Conservation (phyloP, 2,888 invertebrate genomes). For the Hypomecis punctinalis region DNA sequence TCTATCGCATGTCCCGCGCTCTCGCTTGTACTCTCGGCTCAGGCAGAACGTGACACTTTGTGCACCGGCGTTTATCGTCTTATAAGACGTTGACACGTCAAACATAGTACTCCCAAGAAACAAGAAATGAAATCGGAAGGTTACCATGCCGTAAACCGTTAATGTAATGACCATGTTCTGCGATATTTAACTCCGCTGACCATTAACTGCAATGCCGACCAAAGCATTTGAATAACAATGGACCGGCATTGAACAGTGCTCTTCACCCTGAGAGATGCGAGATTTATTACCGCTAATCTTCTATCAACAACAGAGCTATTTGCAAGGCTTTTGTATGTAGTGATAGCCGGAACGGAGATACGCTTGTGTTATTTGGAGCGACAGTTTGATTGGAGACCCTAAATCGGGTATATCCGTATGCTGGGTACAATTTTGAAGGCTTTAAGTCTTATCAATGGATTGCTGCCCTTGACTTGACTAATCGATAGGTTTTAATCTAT, state of each 20-base stretch:
- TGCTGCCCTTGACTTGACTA: too few relatives aligned
- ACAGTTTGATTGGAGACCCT: not conserved
- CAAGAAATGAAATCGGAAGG: not conserved
- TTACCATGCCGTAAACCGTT: constrained; percentile 6
- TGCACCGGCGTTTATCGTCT: too few relatives aligned
- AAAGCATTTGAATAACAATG: constrained; percentile 29
- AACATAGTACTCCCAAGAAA: not conserved
- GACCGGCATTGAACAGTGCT: constrained; percentile 16
- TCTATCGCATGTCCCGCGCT: too few relatives aligned
- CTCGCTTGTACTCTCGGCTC: too few relatives aligned
- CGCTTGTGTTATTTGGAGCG: not conserved
- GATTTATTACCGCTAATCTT: constrained; percentile 22
- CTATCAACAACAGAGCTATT: constrained; percentile 13
- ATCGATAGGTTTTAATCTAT: too few relatives aligned
- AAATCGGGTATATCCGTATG: not conserved
- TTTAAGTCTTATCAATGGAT: too few relatives aligned
- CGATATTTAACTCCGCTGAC: constrained; percentile 2
- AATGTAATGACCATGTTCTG: constrained; percentile 15
- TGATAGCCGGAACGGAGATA: constrained; percentile 1
- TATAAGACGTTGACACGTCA: too few relatives aligned
- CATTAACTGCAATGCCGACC: constrained; percentile 27
- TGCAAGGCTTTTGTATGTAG: constrained; percentile 7
- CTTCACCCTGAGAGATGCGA: constrained; percentile 24
- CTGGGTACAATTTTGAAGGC: too few relatives aligned
- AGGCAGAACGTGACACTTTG: too few relatives aligned